Conservation (phyloP, 2,888 invertebrate species). For the Caenorhabditis angaria region DNA sequence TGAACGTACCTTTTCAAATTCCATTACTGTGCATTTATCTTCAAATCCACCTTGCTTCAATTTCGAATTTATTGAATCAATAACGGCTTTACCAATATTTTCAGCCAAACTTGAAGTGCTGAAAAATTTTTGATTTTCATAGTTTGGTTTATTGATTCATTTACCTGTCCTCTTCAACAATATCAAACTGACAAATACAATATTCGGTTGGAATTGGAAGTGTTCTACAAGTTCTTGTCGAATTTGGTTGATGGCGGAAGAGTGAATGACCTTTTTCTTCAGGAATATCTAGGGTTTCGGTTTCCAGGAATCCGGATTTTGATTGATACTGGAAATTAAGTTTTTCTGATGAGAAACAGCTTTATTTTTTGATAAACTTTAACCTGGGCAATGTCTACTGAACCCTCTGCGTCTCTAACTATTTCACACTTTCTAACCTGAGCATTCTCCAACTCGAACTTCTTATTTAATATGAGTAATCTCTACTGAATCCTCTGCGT, state of each 20-base stretch:
- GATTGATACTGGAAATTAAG: constrained; percentile 50
- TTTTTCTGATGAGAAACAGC: no score
- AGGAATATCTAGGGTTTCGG: constrained; percentile 13
- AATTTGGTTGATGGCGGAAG: constrained; percentile 40
- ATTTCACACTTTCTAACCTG: no score
- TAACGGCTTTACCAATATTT: constrained; percentile 16
- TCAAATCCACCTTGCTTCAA: constrained; percentile 15
- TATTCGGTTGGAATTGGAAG: constrained; percentile 50
- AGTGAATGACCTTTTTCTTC: constrained; percentile 47
- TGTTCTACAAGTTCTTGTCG: constrained; percentile 37
- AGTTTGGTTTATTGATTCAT: no score
- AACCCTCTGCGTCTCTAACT: no score
- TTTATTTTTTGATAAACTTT: no score
- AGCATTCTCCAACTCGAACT: no score
- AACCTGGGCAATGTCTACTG: no score
- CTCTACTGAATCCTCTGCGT: no score
- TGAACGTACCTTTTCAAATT: constrained; percentile 29
- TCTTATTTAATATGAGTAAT: no score
- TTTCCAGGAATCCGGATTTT: constrained; percentile 16
- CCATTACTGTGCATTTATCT: constrained; percentile 30
- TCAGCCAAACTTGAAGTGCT: constrained; percentile 18
- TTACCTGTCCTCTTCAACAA: constrained; percentile 14
- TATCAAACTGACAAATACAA: constrained; percentile 51
- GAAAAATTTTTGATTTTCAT: no score
- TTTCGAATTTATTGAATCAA: constrained; percentile 17